Conservation (phyloP, 1,140 invertebrate species). For the Trissolcus basalis region DNA sequence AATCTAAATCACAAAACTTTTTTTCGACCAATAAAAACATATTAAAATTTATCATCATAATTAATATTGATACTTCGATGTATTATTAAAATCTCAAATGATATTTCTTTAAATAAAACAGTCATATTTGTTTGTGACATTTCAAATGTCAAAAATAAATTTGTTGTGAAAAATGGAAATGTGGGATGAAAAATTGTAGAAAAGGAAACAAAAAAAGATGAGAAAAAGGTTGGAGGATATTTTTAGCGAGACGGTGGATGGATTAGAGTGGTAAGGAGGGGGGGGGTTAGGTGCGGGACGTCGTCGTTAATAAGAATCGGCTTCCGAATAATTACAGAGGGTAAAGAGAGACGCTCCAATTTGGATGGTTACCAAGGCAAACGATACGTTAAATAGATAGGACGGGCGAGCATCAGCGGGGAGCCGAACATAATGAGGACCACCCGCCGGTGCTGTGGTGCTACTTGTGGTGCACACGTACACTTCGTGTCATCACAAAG, state of each 20-base stretch:
- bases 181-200: no score
- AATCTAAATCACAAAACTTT: no score
- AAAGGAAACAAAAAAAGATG: no score
- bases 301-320: constrained; percentile 68
- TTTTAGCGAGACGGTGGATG: constrained; percentile 52
- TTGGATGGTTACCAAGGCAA: constrained; percentile 76
- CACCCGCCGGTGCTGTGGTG: constrained; percentile 71
- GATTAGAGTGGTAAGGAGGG: constrained; percentile 5
- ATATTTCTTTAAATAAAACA: no score
- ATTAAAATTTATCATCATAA: no score
- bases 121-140: no score
- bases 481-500: constrained; percentile 60
- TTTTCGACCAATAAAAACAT: no score
- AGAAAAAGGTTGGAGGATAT: constrained; percentile 50
- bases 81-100: no score
- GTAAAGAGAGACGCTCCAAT: constrained; percentile 71
- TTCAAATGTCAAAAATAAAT: no score
- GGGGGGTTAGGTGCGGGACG: constrained; percentile 39
- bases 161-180: no score
- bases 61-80: no score
- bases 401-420: constrained; percentile 65
- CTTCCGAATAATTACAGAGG: constrained; percentile 68
- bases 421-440: constrained; percentile 75
- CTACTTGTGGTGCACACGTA: constrained; percentile 59
- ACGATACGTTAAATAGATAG: constrained; percentile 78